Conservation (phyloP, 2,113 vertebrate genomes). For the Chionis minor region DNA sequence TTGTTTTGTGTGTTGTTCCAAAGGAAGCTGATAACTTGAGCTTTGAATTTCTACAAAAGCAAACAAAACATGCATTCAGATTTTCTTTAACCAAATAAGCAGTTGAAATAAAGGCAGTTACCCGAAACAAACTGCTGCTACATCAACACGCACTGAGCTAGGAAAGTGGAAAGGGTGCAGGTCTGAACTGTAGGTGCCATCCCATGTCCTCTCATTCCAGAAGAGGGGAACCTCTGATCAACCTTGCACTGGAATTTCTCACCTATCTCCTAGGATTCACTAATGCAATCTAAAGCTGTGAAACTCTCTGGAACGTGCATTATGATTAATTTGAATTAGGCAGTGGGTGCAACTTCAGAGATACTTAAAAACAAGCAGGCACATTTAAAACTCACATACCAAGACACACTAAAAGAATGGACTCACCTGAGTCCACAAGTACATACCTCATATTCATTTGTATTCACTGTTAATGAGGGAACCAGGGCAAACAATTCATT, state of each 20-base stretch:
- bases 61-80: neutral
- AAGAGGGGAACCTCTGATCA: neutral
- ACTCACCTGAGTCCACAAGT: neutral
- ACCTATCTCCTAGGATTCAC: neutral
- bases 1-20: constrained; percentile 86
- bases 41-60: constrained; percentile 85
- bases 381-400: neutral
- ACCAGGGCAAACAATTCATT: constrained; percentile 89
- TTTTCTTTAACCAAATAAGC: neutral
- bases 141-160: neutral
- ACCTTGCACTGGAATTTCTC: neutral
- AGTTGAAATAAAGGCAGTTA: neutral
- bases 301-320: neutral
- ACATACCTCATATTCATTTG: constrained; percentile 89
- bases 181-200: neutral
- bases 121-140: neutral
- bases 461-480: constrained; percentile 85
- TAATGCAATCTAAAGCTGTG: neutral
- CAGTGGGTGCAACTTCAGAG: neutral
- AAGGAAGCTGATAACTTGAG: constrained; percentile 85
- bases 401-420: neutral
- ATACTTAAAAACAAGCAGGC: neutral
- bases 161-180: neutral
- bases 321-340: neutral
- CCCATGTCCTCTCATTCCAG: neutral